Evolutionary conservation across 2,888 invertebrate genomes (phyloP), one percentile per base, ranked within the genome.

Genomic region (Bellardia bayeri): DNA sequence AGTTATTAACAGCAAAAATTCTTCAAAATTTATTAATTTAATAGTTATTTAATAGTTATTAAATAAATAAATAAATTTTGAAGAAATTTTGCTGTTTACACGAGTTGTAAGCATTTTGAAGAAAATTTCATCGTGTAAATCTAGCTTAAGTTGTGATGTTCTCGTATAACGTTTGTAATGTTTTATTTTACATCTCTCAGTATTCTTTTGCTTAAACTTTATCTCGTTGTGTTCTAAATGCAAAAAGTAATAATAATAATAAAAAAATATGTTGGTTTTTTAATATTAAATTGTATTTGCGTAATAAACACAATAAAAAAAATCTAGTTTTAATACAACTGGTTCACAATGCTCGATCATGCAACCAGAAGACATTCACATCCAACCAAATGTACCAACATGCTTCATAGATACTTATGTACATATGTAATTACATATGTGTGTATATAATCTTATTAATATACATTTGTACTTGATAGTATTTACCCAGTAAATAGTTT

Each of bases 251-350:
- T 51, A 75, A 51, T 33, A 13, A 4, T 49, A n/a, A n/a, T n/a
- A n/a, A n/a, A 63, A 23, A 49, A 49, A 49, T 58, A 66, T 37
- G 42, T 56, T 56, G 30, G 37, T 40, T 45, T 72, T 79, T 37
- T 40, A n/a, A 66, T 74, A 42, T 74, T 69, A 16, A 74, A 61
- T 74, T 66, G 5, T 37, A 72, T 86, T 82, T 86, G 78, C 86
- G 72, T 86, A 82, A 82, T 82, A 82, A 5, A 51, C 54, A 64
- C 54, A 78, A 76, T 37, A 64, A 40, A 45, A 78, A 23, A 82
- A 82, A 82, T 86, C 86, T 79, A 82, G 86, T 86, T 82, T 68
- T 63, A 79, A 51, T 79, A 56, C 71, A 86, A 86, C 86, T 86
- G 86, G 86, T 86, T 86, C 76, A 66, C 68, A 68, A 69, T 80